Evolutionary conservation across 2,888 invertebrate species (phyloP), one percentile per base, ranked within the genome.

Genomic region (Leptarthrus brevirostris): DNA sequence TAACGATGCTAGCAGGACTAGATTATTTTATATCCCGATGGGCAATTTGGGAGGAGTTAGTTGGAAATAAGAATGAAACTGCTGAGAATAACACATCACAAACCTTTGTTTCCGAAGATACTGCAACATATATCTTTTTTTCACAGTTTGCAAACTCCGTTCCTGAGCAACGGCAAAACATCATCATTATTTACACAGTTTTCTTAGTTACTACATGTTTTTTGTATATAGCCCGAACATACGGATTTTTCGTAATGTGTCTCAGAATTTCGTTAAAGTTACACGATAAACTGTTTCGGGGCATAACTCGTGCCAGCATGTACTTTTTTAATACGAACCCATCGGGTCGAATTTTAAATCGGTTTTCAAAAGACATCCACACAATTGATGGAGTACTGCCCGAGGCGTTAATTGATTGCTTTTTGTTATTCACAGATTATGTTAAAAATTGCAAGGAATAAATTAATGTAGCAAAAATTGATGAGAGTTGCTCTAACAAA

Each of bases 321-420:
- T 88, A 89, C 82, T 94, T 94, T 85, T 94, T 93, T 84, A 92
- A 93, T 81, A 90, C 88, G 74, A 94, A 93, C 82, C 90, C 92
- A 81, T 69, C 69, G 16, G 69, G 69, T 20, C 40, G 69, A 30
- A 69, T 69, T 12, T 69, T 69, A 22, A 69, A 69, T 34, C 69
- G 69, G 2, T 69, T 93, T 81, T 90, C 92, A 2, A 93, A 92
- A 81, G 93, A 93, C 80, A 69, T 69, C 22, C 8, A 52, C 6
- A 52, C 49, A n/a, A 89, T 92, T 52, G 90, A 89, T 5, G 88
- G 89, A 0, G 84, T 90, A 58, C 80, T 90, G 56, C 90, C 90
- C 0, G 86, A 87, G 61, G 88, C 89, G 44, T 81, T 90, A 14
- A 84, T 91, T 61, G 90, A 90, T 83, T 89, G 89, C 49, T 79